Conservation (phyloP, 1,140 invertebrate species). For the Platyscapa corneri region DNA sequence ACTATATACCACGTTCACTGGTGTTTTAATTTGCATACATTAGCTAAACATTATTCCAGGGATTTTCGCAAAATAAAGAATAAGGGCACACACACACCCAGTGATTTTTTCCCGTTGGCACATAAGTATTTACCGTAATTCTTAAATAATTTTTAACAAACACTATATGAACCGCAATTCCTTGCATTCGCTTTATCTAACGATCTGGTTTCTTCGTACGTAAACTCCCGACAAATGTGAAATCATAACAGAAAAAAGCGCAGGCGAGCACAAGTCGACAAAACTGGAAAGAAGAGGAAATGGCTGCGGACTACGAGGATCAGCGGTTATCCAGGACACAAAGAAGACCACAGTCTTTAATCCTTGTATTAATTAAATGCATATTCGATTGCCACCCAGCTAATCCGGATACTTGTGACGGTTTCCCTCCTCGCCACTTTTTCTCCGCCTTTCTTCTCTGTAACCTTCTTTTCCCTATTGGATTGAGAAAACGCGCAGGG, state of each 20-base stretch:
- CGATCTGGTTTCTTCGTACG: background rate
- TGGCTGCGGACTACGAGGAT: background rate
- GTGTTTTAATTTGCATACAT: background rate
- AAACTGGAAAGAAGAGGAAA: background rate
- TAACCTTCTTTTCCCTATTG: conserved; percentile 40
- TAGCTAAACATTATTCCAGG: background rate
- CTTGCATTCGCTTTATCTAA: background rate
- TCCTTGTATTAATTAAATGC: conserved; percentile 30
- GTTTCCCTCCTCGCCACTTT: background rate
- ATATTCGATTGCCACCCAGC: conserved; percentile 4
- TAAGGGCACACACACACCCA: too few relatives aligned
- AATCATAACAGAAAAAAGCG: background rate
- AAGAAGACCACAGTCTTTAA: background rate
- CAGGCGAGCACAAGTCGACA: background rate
- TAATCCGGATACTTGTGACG: background rate
- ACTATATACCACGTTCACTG: background rate
- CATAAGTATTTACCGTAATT: background rate
- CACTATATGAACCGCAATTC: background rate
- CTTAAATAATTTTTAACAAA: background rate
- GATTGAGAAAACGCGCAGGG: conserved; percentile 28
- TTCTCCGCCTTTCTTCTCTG: background rate
- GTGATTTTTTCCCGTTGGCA: background rate
- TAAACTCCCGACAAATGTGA: background rate
- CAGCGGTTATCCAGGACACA: background rate
- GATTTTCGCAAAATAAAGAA: background rate